phyloP scores from a whole-genome alignment of 2,797 vertebrate genomes.

The Nannoperca australis region DNA sequence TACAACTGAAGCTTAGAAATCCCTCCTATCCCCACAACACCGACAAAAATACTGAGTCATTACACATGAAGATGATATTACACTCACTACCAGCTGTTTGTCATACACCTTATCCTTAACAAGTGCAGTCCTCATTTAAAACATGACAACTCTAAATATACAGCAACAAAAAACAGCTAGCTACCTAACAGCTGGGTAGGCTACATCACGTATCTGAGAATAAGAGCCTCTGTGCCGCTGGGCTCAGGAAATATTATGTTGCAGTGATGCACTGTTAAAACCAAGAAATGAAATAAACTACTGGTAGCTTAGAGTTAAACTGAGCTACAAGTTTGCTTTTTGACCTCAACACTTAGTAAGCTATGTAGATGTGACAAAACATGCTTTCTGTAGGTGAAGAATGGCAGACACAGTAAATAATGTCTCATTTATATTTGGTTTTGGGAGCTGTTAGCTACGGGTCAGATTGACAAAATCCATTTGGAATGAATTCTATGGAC shows the following conservation, averaged over 20 bases:
- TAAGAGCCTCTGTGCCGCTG: not conserved
- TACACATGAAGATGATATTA: not conserved
- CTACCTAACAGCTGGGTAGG: no score
- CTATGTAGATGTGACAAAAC: not conserved
- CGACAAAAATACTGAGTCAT: not conserved
- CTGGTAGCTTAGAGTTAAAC: not conserved
- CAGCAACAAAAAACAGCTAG: not conserved
- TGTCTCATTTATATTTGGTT: constrained; percentile 22
- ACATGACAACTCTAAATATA: not conserved
- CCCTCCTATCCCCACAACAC: not conserved
- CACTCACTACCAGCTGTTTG: no score
- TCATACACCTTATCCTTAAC: not conserved
- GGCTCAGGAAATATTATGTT: not conserved
- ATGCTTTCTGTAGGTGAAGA: constrained; percentile 7
- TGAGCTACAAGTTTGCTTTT: not conserved
- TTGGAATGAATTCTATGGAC: constrained; percentile 27
- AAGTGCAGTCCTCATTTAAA: not conserved
- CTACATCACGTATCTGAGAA: not conserved
- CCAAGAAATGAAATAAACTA: constrained; percentile 17
- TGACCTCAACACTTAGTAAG: not conserved
- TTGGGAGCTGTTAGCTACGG: constrained; percentile 13
- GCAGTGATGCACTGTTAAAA: not conserved
- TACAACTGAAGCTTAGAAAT: not conserved
- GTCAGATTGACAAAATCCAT: constrained; percentile 31
- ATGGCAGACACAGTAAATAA: constrained; percentile 6